A percentile compares a stretch with the other conserved stretches of the same genome.
Conservation (phyloP, 2,797 vertebrate genomes). For the Danio choprae region DNA sequence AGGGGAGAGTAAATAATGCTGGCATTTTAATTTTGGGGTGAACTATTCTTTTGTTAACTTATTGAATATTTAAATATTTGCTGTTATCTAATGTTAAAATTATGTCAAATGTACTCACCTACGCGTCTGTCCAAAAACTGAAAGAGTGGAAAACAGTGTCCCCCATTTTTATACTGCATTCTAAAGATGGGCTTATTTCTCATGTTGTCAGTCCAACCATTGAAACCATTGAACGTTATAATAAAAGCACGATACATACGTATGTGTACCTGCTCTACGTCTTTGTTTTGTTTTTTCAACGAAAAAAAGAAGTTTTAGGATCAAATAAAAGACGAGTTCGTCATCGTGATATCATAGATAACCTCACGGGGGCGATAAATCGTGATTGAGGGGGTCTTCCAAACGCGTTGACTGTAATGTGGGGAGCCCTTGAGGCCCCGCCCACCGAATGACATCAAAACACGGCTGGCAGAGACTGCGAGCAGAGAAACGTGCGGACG, state of each 20-base stretch:
- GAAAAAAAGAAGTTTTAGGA: background rate
- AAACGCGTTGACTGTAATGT: slow-evolving; percentile 57
- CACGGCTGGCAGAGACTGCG: slow-evolving; percentile 65
- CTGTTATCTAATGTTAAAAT: background rate
- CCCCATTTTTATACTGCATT: background rate
- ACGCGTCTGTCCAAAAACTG: background rate
- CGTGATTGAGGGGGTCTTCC: slow-evolving; percentile 27
- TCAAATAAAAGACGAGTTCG: background rate
- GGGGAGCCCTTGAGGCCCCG: slow-evolving; percentile 69
- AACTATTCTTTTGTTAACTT: too few relatives aligned
- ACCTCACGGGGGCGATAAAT: slow-evolving; percentile 61
- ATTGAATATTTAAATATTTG: too few relatives aligned
- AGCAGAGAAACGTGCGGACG: slow-evolving; percentile 45
- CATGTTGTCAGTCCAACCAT: background rate
- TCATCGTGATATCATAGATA: slow-evolving; percentile 19
- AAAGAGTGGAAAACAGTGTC: slow-evolving; percentile 1
- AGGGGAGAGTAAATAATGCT: too few relatives aligned
- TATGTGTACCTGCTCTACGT: background rate
- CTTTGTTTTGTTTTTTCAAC: background rate
- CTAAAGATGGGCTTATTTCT: background rate
- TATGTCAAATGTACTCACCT: background rate
- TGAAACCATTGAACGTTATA: background rate
- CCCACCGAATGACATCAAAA: slow-evolving; percentile 71
- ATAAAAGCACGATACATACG: slow-evolving; percentile 7
- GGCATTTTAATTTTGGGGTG: too few relatives aligned